Conservation (phyloP, 2,888 invertebrate genomes). For the Ariolimax columbianus region DNA sequence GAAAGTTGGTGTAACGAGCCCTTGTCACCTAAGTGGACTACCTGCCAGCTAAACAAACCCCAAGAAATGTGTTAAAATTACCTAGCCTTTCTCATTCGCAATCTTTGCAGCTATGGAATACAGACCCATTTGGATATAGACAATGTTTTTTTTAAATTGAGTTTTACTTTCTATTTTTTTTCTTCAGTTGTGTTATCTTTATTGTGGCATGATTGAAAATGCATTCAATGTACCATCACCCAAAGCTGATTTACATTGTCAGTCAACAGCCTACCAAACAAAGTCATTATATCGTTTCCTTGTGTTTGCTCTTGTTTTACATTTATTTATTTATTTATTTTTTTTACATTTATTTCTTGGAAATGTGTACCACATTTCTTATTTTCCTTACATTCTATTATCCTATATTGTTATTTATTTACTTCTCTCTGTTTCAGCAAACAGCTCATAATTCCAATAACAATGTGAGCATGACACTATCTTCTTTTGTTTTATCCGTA, state of each 20-base stretch:
- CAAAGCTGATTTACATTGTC: background rate
- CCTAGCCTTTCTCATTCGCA: too few relatives aligned
- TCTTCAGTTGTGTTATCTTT: too few relatives aligned
- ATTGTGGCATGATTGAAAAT: background rate
- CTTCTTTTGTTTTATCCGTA: too few relatives aligned
- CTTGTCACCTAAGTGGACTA: too few relatives aligned
- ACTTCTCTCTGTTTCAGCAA: slow-evolving; percentile 40
- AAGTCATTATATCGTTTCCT: background rate
- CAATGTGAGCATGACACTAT: slow-evolving; percentile 47
- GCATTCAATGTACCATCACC: background rate
- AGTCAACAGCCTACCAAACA: background rate
- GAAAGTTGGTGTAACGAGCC: too few relatives aligned
- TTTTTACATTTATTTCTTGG: background rate
- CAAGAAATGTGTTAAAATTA: too few relatives aligned
- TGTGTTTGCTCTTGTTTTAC: background rate
- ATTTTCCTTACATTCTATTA: background rate
- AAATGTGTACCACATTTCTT: slow-evolving; percentile 4
- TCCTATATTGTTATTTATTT: slow-evolving; percentile 28
- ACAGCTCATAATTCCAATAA: slow-evolving; percentile 42
- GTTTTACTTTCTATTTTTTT: too few relatives aligned
- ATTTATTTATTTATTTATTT: too few relatives aligned
- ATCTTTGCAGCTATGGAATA: too few relatives aligned
- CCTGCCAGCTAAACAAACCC: too few relatives aligned
- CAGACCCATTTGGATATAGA: too few relatives aligned
- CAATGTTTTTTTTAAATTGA: too few relatives aligned